Evolutionary conservation across 2,888 invertebrate genomes (phyloP).

Genomic region (Tipula confusa): DNA sequence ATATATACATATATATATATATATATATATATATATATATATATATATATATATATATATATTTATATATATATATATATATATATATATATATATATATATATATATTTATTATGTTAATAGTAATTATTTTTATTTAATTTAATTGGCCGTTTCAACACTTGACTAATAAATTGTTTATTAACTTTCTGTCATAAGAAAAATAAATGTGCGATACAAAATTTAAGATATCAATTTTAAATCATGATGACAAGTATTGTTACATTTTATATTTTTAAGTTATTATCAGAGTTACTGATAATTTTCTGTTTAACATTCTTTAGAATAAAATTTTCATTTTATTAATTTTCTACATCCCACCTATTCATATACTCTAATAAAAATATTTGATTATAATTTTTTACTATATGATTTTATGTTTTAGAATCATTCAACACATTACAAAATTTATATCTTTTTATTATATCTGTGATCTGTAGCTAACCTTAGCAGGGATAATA

Average conservation of each 20-base stretch:
- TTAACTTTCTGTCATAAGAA: too few species aligned
- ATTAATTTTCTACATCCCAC: background rate
- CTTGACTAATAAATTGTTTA: too few species aligned
- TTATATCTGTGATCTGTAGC: background rate
- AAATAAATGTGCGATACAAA: too few species aligned
- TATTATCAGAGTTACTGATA: too few species aligned
- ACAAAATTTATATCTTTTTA: background rate
- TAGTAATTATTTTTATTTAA: too few species aligned
- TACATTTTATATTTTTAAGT: too few species aligned
- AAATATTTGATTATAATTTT: background rate
- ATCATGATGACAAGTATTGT: too few species aligned
- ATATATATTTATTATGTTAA: too few species aligned
- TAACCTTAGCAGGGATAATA: background rate
- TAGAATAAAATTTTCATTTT: too few species aligned
- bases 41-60: background rate
- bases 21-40: background rate
- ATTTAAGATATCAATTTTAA: too few species aligned
- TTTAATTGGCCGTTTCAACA: too few species aligned
- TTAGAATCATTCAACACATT: background rate
- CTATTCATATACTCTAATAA: background rate
- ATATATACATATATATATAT: background rate
- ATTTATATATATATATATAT: background rate
- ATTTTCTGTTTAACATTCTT: too few species aligned
- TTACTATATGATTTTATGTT: background rate
- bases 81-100: background rate